Conservation (phyloP, 2,888 invertebrate species). For the Cheiracanthium punctorium region DNA sequence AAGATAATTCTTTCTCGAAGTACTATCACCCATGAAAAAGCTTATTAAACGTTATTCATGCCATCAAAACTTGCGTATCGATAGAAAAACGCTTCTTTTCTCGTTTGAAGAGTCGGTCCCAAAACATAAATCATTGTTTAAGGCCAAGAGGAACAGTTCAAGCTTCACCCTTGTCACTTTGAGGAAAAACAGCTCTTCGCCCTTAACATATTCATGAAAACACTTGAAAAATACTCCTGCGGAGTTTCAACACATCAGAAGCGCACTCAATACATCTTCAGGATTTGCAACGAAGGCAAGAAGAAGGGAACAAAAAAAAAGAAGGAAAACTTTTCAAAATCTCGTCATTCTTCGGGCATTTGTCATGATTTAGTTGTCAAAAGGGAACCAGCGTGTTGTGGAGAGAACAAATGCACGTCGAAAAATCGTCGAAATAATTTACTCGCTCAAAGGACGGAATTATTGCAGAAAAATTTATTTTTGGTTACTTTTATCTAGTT, state of each 20-base stretch:
- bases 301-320: neutral
- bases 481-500: too few relatives aligned
- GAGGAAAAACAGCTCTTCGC: neutral
- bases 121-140: neutral
- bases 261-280: neutral
- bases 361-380: neutral
- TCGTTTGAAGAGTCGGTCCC: neutral
- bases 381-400: neutral
- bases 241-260: neutral
- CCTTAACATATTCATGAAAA: neutral
- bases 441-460: neutral
- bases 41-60: neutral
- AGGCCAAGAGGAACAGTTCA: neutral
- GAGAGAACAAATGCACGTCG: neutral
- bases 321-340: neutral
- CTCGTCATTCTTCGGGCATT: neutral
- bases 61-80: neutral
- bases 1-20: too few relatives aligned
- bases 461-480: neutral
- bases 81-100: neutral
- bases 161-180: neutral
- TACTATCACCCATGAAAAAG: too few relatives aligned
- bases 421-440: neutral
- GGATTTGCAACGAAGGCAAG: neutral
- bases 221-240: neutral